Conservation (phyloP, 1,140 invertebrate species). For the Eumaeus atala region DNA sequence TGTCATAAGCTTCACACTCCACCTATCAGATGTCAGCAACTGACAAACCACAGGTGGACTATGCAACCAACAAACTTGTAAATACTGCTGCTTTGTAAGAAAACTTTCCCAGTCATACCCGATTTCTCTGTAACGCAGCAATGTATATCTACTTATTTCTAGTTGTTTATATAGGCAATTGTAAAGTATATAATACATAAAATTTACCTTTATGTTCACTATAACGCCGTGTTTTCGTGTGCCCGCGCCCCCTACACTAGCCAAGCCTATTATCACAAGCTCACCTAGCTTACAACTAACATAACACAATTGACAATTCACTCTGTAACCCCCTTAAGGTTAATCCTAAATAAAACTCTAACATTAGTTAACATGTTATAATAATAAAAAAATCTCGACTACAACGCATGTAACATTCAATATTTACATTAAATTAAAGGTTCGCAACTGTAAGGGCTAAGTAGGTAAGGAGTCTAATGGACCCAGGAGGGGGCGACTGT, state of each 20-base stretch:
- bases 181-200: constrained; percentile 1
- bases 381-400: constrained; percentile 54
- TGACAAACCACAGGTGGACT: too few relatives aligned
- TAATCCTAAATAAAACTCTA: constrained; percentile 67
- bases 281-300: constrained; percentile 65
- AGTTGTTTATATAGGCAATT: too few relatives aligned
- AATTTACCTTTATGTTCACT: constrained; percentile 8
- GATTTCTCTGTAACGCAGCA: too few relatives aligned
- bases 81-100: too few relatives aligned
- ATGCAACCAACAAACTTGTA: too few relatives aligned
- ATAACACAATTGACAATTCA: constrained; percentile 67
- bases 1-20: too few relatives aligned
- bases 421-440: constrained; percentile 35
- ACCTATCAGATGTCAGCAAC: too few relatives aligned
- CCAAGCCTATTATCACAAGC: constrained; percentile 53
- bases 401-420: constrained; percentile 41
- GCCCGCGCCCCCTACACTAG: constrained; percentile 12
- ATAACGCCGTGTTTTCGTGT: not conserved
- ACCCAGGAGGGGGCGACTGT: constrained; percentile 63
- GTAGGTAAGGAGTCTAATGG: constrained; percentile 40
- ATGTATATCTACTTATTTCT: too few relatives aligned
- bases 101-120: too few relatives aligned
- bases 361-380: constrained; percentile 65
- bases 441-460: constrained; percentile 27
- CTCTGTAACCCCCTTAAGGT: constrained; percentile 58